Base-by-base conservation (phyloP, 2,888 invertebrate genomes). In the Ashinkailepas kermadecensis region DNA sequence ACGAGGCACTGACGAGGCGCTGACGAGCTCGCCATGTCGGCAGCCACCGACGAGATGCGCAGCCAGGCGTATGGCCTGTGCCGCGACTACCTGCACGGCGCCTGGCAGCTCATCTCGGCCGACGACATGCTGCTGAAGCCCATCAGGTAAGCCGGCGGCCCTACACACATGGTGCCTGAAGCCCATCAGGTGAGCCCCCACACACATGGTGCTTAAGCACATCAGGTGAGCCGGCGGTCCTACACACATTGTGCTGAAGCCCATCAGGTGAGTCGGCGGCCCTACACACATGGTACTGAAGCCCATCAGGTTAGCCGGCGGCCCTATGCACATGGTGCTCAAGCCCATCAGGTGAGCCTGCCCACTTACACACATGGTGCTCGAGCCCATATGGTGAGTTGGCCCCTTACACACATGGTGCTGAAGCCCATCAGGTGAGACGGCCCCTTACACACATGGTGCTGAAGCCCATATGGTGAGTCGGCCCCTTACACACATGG, bases 81-180 rank as follows among this genome's bases (percentile, higher is more conserved):
- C 88, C 91, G 93, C 85, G 95, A 96, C 88, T 96, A 95, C 87
- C 90, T 97, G 80, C 92, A 94, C 85, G 97, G 96, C 1, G 92
- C 93, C 9, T 97, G 97, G 97, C 95, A 94, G 88, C 92, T 91
- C 58, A 93, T 96, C 57, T 91, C 92, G 13, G 89, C 93, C 0
- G 90, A 92, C 15, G 93, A 94, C 83, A 91, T 97, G 85, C 90
- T 92, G 59, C 92, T 96, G 83, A 93, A 92, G 86, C 91, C 94
- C 85, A 93, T 96, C 87, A 95, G 94, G 96, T 96, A 86, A 88
- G 90, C 39, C 4, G 39, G 39, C 39, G 39, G 39, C 39, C 39
- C 39, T 39, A 39, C 39, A 39, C 39, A 39, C 39, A 39, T 39
- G 39, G 2, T 39, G 39, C 39, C 39, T 39, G 39, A 39, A 39